Percentiles rank a stretch among this genome's conserved stretches.
Conservation (phyloP, 1,140 invertebrate species). For the Drosophila rhopaloa region DNA sequence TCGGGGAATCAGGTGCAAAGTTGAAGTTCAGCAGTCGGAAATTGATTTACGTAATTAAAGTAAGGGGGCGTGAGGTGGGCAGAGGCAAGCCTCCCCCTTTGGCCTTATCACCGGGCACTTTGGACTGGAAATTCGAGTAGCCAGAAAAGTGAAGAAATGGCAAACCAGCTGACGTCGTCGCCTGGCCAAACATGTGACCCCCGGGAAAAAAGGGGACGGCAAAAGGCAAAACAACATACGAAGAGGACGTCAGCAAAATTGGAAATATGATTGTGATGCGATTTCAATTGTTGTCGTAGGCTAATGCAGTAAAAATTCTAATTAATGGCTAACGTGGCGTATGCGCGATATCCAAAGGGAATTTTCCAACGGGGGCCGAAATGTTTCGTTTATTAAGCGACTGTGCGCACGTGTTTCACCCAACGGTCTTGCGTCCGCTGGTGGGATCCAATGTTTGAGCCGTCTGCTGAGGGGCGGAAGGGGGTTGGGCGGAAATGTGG, state of each 20-base stretch:
- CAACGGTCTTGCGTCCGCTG: slow-evolving; percentile 20
- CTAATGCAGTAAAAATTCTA: slow-evolving; percentile 50
- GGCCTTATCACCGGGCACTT: slow-evolving; percentile 49
- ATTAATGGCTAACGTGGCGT: slow-evolving; percentile 61
- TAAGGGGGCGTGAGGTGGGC: neutral
- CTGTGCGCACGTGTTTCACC: slow-evolving; percentile 60
- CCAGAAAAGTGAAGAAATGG: slow-evolving; percentile 9
- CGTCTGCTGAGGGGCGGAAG: neutral
- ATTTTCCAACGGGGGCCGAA: neutral
- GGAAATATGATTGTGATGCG: slow-evolving; percentile 44
- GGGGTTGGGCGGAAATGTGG: neutral
- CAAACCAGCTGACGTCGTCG: slow-evolving; percentile 23
- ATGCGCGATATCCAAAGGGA: slow-evolving; percentile 15
- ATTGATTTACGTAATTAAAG: slow-evolving; percentile 49
- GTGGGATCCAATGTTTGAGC: slow-evolving; percentile 28
- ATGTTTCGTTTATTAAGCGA: slow-evolving; percentile 14
- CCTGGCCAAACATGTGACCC: slow-evolving; percentile 57
- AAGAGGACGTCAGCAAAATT: slow-evolving; percentile 18
- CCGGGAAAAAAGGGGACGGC: slow-evolving; percentile 1
- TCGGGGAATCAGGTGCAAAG: slow-evolving; percentile 23
- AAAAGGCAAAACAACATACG: slow-evolving; percentile 18
- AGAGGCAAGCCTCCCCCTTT: neutral
- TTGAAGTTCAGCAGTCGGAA: slow-evolving; percentile 48
- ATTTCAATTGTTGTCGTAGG: slow-evolving; percentile 68
- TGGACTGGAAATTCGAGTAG: slow-evolving; percentile 45